phyloP scores from a whole-genome alignment of 1,140 invertebrate species.

The Bombus breviceps region DNA sequence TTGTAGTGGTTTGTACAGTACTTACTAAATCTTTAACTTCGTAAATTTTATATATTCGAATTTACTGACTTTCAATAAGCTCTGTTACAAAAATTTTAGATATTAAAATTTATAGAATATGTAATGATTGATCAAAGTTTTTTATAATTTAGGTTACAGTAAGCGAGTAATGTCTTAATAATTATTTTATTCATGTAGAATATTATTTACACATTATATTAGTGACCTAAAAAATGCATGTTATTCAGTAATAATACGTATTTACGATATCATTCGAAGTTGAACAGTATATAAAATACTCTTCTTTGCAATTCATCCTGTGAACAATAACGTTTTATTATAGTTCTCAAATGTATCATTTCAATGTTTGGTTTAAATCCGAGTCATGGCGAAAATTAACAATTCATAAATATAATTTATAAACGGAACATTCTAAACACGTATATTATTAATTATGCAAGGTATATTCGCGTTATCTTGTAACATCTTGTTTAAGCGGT shows the following conservation, averaged over 20 bases:
- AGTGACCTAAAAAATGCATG: slow-evolving; percentile 7
- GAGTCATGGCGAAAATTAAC: not conserved
- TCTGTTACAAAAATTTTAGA: slow-evolving; percentile 13
- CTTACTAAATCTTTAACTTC: not conserved
- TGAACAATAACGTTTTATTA: not conserved
- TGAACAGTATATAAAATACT: slow-evolving; percentile 16
- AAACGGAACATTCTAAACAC: not conserved
- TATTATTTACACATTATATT: slow-evolving; percentile 25
- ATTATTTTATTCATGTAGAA: not conserved
- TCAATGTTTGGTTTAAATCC: not conserved
- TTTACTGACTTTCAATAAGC: not conserved
- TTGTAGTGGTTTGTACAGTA: not conserved
- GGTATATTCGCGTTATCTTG: not conserved
- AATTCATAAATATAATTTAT: not conserved
- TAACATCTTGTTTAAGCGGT: not conserved
- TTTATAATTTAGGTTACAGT: not conserved
- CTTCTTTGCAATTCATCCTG: not conserved
- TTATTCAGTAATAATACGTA: not conserved
- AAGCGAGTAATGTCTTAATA: not conserved
- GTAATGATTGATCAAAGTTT: not conserved
- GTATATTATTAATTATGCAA: not conserved
- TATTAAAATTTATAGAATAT: slow-evolving; percentile 11
- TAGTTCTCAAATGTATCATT: not conserved
- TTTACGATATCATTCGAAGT: not conserved
- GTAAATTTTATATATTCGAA: not conserved